Evolutionary conservation across 2,113 vertebrate species (phyloP).

Genomic region (Nipponia nippon): DNA sequence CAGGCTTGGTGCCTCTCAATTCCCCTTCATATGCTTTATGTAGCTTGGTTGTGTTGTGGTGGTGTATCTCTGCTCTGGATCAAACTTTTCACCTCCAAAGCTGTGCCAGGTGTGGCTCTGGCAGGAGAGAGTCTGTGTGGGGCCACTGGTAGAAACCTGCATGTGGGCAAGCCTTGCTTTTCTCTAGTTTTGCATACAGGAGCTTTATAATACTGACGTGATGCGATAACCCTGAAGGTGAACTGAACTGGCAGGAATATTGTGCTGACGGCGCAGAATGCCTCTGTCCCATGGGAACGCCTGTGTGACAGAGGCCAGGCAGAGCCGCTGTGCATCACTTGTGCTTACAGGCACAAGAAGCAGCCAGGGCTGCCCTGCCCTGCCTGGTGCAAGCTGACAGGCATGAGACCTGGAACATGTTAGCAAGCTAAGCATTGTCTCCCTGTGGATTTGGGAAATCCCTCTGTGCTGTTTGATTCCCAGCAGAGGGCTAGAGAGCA

Average conservation of each 20-base stretch:
- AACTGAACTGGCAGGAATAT: not conserved
- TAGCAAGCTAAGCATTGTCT: not conserved
- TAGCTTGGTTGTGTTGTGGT: not conserved
- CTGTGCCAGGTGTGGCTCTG: not conserved
- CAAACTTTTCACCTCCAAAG: not conserved
- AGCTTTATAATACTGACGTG: not conserved
- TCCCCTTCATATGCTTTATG: not conserved
- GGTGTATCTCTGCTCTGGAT: not conserved
- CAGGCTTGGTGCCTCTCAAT: not conserved
- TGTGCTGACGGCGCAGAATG: not conserved
- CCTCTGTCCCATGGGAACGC: not conserved
- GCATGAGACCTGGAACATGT: not conserved
- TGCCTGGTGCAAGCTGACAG: not conserved
- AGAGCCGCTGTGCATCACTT: not conserved
- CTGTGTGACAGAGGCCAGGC: not conserved
- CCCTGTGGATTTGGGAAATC: not conserved
- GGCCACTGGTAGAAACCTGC: not conserved
- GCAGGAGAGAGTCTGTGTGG: not conserved
- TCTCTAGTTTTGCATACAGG: not conserved
- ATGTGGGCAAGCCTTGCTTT: not conserved
- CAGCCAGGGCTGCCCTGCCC: not conserved
- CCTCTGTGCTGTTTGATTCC: not conserved
- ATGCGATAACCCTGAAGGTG: not conserved
- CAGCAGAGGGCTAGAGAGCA: not conserved
- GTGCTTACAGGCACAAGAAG: not conserved